Base-by-base conservation (phyloP, 2,888 invertebrate genomes). In the Lordiphosa andalusiaca region DNA sequence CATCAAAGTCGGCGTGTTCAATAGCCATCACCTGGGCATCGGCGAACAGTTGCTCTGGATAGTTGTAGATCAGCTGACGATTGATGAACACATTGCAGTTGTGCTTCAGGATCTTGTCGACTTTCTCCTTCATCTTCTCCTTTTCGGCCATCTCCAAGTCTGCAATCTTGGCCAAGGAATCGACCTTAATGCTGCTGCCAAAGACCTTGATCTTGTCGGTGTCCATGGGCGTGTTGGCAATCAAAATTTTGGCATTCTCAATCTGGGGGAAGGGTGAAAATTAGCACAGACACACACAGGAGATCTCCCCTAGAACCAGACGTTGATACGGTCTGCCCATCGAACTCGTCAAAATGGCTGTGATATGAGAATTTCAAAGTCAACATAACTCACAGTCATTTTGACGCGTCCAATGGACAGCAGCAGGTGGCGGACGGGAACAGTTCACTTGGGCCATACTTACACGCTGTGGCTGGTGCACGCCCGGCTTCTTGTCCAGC, bases 181-280 rank as follows among this genome's bases (percentile, higher is more conserved):
- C 96, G 0, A 96, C 96, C 86, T 96, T 94, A 71, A 96, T 98
- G 69, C 97, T 94, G 39, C 98, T 98, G 41, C 99, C 99, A 90
- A 99, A 99, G 19, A 99, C 94, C 91, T 99, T 99, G 74, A 99
- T 98, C 91, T 99, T 99, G 88, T 99, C 99, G 0, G 98, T 97
- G 91, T 99, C 99, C 99, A 99, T 99, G 0, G 99, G 98, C 7
- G 99, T 99, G 89, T 99, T 99, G 9, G 99, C 99, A 82, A 99
- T 97, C 21, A 99, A 92, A 86, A 99, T 98, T 87, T 94, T 95
- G 1, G 98, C 98, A 86, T 99, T 98, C 87, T 98, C 97, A 71
- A 99, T 87, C 88, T 88, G 49, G 6, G n/a, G 23, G 23, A 6
- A 19, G 19, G 19, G 19, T 19, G 19, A 19, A 6, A 16, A 16